Evolutionary conservation across 2,797 vertebrate genomes (phyloP), one percentile per base, ranked within the genome.

Genomic region (Crossoptilon crossoptilon): DNA sequence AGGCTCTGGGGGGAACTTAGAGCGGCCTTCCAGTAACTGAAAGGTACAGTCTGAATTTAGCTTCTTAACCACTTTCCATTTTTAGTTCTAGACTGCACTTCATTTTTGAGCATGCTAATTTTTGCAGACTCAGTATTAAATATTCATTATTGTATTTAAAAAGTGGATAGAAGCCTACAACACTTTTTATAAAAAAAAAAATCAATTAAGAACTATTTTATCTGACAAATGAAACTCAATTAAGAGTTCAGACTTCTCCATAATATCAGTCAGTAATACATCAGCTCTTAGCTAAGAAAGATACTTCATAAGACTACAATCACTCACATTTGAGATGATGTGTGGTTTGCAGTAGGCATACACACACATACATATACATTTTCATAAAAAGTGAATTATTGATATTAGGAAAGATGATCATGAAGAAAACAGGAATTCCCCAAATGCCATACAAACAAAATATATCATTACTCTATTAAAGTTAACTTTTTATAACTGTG

Each of bases 191-290:
- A 93, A 81, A 22, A 93, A 22, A 93, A 37, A 51, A 58, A 92
- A 92, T 58, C 31, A 56, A 92, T 84, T 94, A 92, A 59, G 96
- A 97, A 93, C 49, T 74, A 48, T 78, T 92, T 82, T 79, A 77
- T 27, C 66, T 92, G 55, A 44, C 81, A 96, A 97, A 96, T 85
- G 55, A 95, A 95, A 87, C 29, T 39, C 91, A 94, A 96, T 96
- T 88, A 97, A 81, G 96, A 96, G 97, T 97, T 96, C 75, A 97
- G 31, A 59, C 59, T 78, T 39, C 35, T 95, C 37, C 56, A 73
- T 71, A 91, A 83, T 78, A 93, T 51, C 17, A 94, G 95, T 96
- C 93, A 93, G 92, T 90, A 93, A 93, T 90, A 87, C 8, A 92
- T 87, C 5, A 92, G 71, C 64, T 96, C 16, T 71, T 53, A 95